A percentile compares a stretch with the other conserved stretches of the same genome.
phyloP scores from a whole-genome alignment of 2,113 vertebrate genomes.

The Tragulus kanchil region DNA sequence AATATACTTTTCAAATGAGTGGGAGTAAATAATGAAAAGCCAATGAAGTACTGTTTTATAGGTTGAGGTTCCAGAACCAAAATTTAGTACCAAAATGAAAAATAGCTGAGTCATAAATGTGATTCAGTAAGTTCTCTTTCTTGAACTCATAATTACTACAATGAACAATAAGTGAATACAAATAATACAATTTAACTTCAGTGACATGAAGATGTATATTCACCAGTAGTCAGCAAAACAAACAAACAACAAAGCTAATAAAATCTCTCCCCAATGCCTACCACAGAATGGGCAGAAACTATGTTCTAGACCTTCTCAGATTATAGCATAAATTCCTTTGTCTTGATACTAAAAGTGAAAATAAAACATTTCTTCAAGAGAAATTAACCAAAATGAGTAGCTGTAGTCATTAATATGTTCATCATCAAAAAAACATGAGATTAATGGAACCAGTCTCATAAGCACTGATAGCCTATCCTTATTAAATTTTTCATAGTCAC shows the following conservation, averaged over 20 bases:
- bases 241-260: not conserved
- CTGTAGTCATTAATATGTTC: not conserved
- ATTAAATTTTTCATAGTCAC: not conserved
- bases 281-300: not conserved
- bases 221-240: not conserved
- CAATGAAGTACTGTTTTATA: not conserved
- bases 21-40: not conserved
- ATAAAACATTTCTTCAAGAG: not conserved
- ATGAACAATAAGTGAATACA: not conserved
- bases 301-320: not conserved
- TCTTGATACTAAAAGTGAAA: not conserved
- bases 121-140: not conserved
- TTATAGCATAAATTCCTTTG: not conserved
- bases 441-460: not conserved
- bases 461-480: not conserved
- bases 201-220: not conserved
- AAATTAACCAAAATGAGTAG: not conserved
- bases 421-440: not conserved
- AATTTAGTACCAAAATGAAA: not conserved
- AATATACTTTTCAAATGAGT: not conserved
- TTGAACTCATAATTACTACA: not conserved
- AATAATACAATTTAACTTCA: not conserved
- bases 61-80: not conserved
- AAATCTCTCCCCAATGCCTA: not conserved
- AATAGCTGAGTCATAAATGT: not conserved